These are phyloP conservation scores for Dinoponera quadriceps DNA, from an alignment of 1,140 invertebrate species.

Conservation along the genomic window DNA sequence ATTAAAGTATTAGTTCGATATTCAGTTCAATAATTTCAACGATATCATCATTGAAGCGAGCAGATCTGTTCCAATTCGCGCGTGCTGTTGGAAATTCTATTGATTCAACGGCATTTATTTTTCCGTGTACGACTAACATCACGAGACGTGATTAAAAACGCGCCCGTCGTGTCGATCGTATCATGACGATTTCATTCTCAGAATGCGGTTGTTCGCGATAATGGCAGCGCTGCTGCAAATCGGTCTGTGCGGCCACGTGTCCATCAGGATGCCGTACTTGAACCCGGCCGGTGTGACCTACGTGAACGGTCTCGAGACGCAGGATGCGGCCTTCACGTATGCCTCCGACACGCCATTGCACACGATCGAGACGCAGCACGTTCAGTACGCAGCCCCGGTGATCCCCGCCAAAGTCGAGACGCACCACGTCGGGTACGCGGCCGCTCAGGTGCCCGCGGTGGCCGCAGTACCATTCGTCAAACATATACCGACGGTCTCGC, in stretches of 20 bases:
- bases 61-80: too few relatives aligned
- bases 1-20: too few relatives aligned
- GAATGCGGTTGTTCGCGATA: conserved; percentile 79
- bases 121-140: too few relatives aligned
- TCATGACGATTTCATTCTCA: conserved; percentile 24
- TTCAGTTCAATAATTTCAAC: too few relatives aligned
- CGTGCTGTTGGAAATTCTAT: too few relatives aligned
- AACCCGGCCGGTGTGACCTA: conserved; percentile 86
- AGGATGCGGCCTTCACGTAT: conserved; percentile 74
- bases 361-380: conserved; percentile 60
- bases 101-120: too few relatives aligned
- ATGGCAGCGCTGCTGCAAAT: conserved; percentile 79
- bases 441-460: conserved; percentile 78
- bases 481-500: conserved; percentile 84
- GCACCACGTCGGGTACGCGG: conserved; percentile 79
- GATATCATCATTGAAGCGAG: too few relatives aligned
- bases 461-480: conserved; percentile 85
- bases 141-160: too few relatives aligned
- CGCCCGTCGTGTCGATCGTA: background rate
- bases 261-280: conserved; percentile 83
- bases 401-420: conserved; percentile 78
- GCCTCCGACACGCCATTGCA: conserved; percentile 53
- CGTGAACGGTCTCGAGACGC: conserved; percentile 73
- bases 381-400: conserved; percentile 67
- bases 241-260: conserved; percentile 76